Conservation (phyloP, 2,113 vertebrate genomes). For the Aspiorhynchus laticeps region DNA sequence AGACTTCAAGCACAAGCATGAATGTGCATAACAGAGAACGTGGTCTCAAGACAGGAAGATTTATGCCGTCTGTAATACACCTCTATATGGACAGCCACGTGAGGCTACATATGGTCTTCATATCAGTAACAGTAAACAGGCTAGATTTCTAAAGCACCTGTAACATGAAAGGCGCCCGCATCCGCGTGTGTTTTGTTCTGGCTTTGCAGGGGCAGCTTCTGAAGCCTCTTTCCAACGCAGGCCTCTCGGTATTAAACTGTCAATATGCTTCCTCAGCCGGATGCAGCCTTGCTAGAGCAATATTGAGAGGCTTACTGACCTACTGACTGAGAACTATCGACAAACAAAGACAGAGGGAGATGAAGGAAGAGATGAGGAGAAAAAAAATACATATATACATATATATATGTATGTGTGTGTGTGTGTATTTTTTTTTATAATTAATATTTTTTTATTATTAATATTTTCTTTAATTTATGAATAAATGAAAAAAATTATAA, state of each 20-base stretch:
- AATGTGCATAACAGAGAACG: conserved; percentile 30
- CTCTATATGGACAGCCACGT: conserved; percentile 46
- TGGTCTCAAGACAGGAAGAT: conserved; percentile 35
- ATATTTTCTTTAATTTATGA: no score
- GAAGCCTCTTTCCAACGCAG: conserved; percentile 37
- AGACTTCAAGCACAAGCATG: conserved; percentile 38
- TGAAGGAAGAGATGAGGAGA: background rate
- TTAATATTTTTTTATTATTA: no score
- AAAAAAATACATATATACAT: no score
- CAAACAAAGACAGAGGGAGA: background rate
- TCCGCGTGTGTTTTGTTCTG: conserved; percentile 36
- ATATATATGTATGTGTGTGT: no score
- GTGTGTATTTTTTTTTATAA: no score
- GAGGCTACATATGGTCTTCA: conserved; percentile 59
- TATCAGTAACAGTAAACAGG: conserved; percentile 52
- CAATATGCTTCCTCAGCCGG: conserved; percentile 55
- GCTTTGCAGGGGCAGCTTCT: conserved; percentile 54
- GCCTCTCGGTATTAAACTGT: conserved; percentile 62
- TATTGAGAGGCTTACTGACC: conserved; percentile 41
- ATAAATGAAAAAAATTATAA: background rate
- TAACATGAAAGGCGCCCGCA: conserved; percentile 60
- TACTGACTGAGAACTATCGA: conserved; percentile 46
- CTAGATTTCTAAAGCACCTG: conserved; percentile 67
- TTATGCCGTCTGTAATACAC: conserved; percentile 27
- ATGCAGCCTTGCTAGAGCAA: conserved; percentile 17